phyloP scores from a whole-genome alignment of 2,113 vertebrate species.

The Octodon degus region DNA sequence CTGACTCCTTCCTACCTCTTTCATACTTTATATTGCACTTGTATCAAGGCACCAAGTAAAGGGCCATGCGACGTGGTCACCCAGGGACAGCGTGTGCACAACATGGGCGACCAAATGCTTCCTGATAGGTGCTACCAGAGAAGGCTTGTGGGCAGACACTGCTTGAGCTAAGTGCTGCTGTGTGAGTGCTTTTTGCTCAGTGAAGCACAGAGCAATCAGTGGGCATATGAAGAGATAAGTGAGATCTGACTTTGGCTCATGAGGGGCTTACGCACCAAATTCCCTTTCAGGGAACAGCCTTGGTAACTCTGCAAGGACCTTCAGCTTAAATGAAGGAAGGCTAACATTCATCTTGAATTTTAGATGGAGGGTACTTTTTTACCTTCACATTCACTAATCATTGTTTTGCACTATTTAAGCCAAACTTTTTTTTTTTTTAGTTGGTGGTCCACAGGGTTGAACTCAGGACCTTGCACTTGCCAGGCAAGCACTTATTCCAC shows the following conservation, averaged over 20 bases:
- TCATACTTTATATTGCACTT: not conserved
- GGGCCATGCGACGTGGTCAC: not conserved
- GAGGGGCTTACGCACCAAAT: not conserved
- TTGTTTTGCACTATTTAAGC: not conserved
- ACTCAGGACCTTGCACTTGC: too few relatives aligned
- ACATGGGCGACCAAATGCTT: not conserved
- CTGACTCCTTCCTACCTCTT: not conserved
- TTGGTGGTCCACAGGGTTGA: too few relatives aligned
- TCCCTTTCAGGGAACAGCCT: not conserved
- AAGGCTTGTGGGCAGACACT: not conserved
- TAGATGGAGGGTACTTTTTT: not conserved
- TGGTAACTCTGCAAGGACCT: not conserved
- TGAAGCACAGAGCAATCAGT: not conserved
- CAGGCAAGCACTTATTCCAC: too few relatives aligned
- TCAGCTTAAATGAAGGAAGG: rapidly evolving
- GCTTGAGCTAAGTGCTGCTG: not conserved
- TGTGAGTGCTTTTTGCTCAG: not conserved
- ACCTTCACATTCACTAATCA: not conserved
- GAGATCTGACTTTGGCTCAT: not conserved
- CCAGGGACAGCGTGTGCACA: not conserved
- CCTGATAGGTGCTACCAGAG: not conserved
- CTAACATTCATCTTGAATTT: not conserved
- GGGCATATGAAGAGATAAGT: not conserved
- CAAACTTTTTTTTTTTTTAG: too few relatives aligned
- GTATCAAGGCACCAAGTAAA: not conserved